phyloP scores from a whole-genome alignment of 2,888 invertebrate genomes.

The Hyles lineata region DNA sequence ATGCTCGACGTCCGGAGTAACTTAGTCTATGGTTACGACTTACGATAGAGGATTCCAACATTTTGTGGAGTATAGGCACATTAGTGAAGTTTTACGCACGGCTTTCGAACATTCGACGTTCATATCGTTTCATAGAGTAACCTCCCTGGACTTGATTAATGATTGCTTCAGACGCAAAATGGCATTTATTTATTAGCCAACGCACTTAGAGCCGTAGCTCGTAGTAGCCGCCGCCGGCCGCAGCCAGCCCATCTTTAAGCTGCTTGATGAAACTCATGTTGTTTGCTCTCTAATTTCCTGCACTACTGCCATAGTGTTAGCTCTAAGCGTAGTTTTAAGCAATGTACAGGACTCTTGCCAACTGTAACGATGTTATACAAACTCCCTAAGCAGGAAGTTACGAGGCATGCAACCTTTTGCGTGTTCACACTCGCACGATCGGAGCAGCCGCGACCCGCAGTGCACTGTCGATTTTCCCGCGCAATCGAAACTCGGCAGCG shows the following conservation, averaged over 20 bases:
- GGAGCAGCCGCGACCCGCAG: constrained; percentile 35
- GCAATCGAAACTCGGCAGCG: constrained; percentile 14
- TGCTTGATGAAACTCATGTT: constrained; percentile 76
- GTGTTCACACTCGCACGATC: constrained; percentile 30
- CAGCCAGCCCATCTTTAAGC: constrained; percentile 62
- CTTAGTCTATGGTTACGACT: no score
- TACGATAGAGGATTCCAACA: no score
- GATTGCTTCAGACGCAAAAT: constrained; percentile 24
- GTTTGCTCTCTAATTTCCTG: constrained; percentile 75
- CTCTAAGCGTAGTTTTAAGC: constrained; percentile 65
- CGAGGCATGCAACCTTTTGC: constrained; percentile 56
- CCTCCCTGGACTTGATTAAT: constrained; percentile 17
- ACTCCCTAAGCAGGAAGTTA: constrained; percentile 67
- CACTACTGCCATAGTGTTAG: constrained; percentile 74
- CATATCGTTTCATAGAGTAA: no score
- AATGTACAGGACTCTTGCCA: constrained; percentile 50
- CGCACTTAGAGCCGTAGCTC: constrained; percentile 39
- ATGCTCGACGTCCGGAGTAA: no score
- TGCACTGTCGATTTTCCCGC: constrained; percentile 36
- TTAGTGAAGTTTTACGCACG: no score
- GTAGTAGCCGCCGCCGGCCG: constrained; percentile 46
- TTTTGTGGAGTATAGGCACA: no score
- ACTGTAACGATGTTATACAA: constrained; percentile 49
- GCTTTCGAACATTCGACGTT: no score
- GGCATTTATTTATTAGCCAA: constrained; percentile 52